Conservation (phyloP, 2,113 vertebrate genomes). For the Xenopus laevis region DNA sequence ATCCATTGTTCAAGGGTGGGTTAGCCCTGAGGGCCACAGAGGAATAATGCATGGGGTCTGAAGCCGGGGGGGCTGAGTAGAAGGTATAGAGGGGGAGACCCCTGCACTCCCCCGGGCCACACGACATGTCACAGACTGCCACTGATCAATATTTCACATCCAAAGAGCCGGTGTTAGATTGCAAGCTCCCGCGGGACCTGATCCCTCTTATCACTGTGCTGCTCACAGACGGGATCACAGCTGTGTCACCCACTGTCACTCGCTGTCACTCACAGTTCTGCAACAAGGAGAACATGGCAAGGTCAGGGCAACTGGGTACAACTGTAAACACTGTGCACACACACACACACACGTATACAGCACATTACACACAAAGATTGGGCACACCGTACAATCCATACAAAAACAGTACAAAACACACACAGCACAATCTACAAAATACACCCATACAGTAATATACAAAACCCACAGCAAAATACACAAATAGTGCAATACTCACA, state of each 20-base stretch:
- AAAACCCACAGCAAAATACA: no score
- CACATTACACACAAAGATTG: no score
- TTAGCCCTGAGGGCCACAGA: slow-evolving; percentile 69
- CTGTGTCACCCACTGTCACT: slow-evolving; percentile 47
- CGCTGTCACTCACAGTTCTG: slow-evolving; percentile 37
- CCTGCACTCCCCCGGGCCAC: slow-evolving; percentile 32
- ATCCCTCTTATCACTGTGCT: slow-evolving; percentile 45
- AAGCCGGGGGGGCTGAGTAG: slow-evolving; percentile 47
- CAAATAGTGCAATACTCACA: no score
- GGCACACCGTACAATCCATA: no score
- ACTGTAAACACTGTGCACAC: no score
- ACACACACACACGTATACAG: no score
- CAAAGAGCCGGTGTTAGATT: slow-evolving; percentile 43
- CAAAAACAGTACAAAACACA: no score
- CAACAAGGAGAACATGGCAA: slow-evolving; percentile 24
- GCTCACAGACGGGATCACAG: slow-evolving; percentile 34
- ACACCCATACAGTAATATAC: no score
- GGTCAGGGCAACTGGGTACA: neutral
- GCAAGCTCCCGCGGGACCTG: slow-evolving; percentile 44
- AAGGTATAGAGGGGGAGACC: slow-evolving; percentile 46
- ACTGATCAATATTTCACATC: slow-evolving; percentile 58
- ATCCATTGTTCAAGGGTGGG: slow-evolving; percentile 65
- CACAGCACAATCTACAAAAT: no score
- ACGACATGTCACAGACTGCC: slow-evolving; percentile 50
- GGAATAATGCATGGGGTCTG: slow-evolving; percentile 61